phyloP scores from a whole-genome alignment of 2,888 invertebrate genomes.

The Beris chalybata region DNA sequence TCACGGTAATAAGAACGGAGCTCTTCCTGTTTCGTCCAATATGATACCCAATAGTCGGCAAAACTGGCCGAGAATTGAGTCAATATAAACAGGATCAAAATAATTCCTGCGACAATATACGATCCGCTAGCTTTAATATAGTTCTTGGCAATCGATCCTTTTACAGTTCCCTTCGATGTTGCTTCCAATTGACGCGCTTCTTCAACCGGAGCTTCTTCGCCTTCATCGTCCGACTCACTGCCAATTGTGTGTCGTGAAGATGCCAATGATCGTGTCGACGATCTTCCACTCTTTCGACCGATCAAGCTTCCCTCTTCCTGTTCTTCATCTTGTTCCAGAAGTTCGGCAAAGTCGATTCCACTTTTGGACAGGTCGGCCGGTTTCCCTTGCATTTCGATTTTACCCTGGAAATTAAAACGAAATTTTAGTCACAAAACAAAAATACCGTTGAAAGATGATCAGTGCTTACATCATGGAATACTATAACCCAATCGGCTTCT shows the following conservation, averaged over 20 bases:
- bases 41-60: slow-evolving; percentile 72
- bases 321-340: slow-evolving; percentile 54
- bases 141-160: slow-evolving; percentile 53
- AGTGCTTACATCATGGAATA: slow-evolving; percentile 62
- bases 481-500: slow-evolving; percentile 61
- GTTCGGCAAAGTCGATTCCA: slow-evolving; percentile 59
- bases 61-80: slow-evolving; percentile 65
- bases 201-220: slow-evolving; percentile 41
- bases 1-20: slow-evolving; percentile 37
- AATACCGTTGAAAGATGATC: too few species aligned
- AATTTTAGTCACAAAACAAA: too few species aligned
- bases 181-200: slow-evolving; percentile 48
- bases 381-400: slow-evolving; percentile 57
- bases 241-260: slow-evolving; percentile 34
- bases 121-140: slow-evolving; percentile 62
- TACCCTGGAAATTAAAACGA: slow-evolving; percentile 51
- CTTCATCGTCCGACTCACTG: slow-evolving; percentile 47
- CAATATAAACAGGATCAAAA: slow-evolving; percentile 57
- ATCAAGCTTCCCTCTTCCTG: slow-evolving; percentile 36
- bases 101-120: slow-evolving; percentile 54
- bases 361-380: slow-evolving; percentile 56
- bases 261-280: slow-evolving; percentile 33
- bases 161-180: slow-evolving; percentile 55
- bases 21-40: slow-evolving; percentile 58
- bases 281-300: slow-evolving; percentile 33